Conservation (phyloP, 2,113 vertebrate genomes). For the Alexandromys fortis region DNA sequence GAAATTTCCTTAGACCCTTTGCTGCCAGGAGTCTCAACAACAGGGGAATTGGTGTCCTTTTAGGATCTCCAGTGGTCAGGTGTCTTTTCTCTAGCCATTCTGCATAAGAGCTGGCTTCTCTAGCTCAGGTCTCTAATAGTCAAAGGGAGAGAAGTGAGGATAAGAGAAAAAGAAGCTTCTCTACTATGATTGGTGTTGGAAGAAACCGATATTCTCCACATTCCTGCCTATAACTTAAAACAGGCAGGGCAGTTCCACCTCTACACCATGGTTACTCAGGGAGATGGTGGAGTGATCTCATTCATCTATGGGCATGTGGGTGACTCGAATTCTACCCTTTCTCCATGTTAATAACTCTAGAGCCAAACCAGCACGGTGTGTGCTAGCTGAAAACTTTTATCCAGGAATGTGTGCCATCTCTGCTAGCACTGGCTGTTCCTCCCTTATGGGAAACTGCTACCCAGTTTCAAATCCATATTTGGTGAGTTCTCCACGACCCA, state of each 20-base stretch:
- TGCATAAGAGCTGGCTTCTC: neutral
- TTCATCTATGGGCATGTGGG: constrained; percentile 63
- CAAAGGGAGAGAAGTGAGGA: neutral
- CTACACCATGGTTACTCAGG: rapidly evolving
- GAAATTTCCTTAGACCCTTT: neutral
- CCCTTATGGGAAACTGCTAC: constrained; percentile 59
- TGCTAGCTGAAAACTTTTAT: constrained; percentile 64
- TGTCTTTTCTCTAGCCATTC: neutral
- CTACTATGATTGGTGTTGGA: neutral
- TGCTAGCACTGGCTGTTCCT: constrained; percentile 57
- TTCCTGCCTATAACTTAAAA: neutral
- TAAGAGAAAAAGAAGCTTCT: constrained; percentile 52
- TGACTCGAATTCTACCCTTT: constrained; percentile 67
- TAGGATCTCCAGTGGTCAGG: neutral
- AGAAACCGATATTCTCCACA: neutral
- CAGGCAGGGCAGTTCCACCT: neutral
- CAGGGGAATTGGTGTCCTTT: neutral
- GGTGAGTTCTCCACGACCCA: constrained; percentile 38
- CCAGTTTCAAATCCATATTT: constrained; percentile 72
- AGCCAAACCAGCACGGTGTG: constrained; percentile 66
- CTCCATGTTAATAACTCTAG: constrained; percentile 58
- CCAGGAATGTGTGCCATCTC: constrained; percentile 49
- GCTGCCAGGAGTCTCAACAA: neutral
- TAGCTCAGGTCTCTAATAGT: neutral
- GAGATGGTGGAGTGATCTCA: neutral